Evolutionary conservation across 30 jellyfish, hydroid and myxozoan genomes (phyloP), one percentile per base, ranked within the genome.

Genomic region (Aurelia sp.): DNA sequence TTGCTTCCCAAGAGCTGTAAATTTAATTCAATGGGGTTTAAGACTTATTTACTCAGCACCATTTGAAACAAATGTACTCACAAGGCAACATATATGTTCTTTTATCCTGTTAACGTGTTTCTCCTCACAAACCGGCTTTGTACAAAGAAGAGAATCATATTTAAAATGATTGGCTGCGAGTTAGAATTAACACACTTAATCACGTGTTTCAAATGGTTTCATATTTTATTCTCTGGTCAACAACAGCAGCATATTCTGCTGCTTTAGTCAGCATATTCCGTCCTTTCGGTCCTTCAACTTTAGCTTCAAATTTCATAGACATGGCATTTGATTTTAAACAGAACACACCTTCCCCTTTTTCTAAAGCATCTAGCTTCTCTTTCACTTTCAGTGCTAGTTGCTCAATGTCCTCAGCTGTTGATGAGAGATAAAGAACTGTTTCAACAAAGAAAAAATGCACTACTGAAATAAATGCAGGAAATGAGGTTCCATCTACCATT

Each of bases 381-480:
- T 92, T 93, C 55, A 92, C 96, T 78, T 85, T 82, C 33, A 20
- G 18, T 2, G 98, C 96, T 10, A 92, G 66, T 52, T 87, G 86
- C 73, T 92, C 98, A 20, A 92, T 92, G 63, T 76, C 97, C 21
- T 89, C 89, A 48, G 93, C 98, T 92, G 89, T n/a, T 6, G 74
- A 9, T 18, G 21, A 22, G 10, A 35, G 30, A 60, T 11, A 23
- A 31, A 59, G 2, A 47, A 18, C 41, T 16, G 6, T 19, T 13
- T 19, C 33, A 44, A 0, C 55, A 44, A 44, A 44, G 55, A 7
- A 44, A 6, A 10, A 8, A 8, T 37, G 7, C 48, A 4, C 1
- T 2, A 27, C 33, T 3, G 55, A 7, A 37, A 37, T 37, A 37
- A 37, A 37, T 3, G 48, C 9, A 37, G 48, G 48, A 37, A 37